A percentile compares a stretch with the other conserved stretches of the same genome.
phyloP scores from a whole-genome alignment of 2,888 invertebrate genomes.

The Flabesymbios commensalis region DNA sequence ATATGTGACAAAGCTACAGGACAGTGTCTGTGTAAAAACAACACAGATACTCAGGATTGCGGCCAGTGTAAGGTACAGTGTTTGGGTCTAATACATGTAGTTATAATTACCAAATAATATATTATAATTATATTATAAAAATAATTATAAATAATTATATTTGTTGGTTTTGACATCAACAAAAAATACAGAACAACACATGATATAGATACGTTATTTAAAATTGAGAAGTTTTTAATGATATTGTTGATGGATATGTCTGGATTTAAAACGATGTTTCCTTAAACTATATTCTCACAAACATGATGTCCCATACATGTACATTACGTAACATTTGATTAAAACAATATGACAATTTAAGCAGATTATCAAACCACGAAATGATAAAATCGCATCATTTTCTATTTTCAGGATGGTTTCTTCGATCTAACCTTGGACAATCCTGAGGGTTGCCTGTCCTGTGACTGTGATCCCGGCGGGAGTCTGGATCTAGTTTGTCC shows the following conservation, averaged over 20 bases:
- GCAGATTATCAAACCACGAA: no score
- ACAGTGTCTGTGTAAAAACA: slow-evolving; percentile 52
- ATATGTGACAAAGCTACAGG: slow-evolving; percentile 51
- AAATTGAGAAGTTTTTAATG: no score
- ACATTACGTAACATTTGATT: no score
- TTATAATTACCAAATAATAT: no score
- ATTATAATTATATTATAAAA: not conserved
- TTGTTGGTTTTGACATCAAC: not conserved
- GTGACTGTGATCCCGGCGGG: slow-evolving; percentile 57
- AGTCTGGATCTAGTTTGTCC: slow-evolving; percentile 46
- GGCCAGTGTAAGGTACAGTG: slow-evolving; percentile 47
- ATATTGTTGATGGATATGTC: no score
- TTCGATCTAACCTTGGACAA: slow-evolving; percentile 48
- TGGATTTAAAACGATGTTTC: no score
- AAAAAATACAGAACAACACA: not conserved
- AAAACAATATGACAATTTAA: no score
- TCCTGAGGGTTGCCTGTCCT: slow-evolving; percentile 49
- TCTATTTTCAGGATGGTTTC: slow-evolving; percentile 35
- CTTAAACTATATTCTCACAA: no score
- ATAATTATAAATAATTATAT: not conserved
- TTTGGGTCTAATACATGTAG: no score
- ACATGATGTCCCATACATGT: no score
- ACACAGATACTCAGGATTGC: slow-evolving; percentile 49
- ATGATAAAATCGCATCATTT: no score
- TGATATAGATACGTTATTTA: no score